phyloP scores from a whole-genome alignment of 2,888 invertebrate species.

The Xiphydria camelus region DNA sequence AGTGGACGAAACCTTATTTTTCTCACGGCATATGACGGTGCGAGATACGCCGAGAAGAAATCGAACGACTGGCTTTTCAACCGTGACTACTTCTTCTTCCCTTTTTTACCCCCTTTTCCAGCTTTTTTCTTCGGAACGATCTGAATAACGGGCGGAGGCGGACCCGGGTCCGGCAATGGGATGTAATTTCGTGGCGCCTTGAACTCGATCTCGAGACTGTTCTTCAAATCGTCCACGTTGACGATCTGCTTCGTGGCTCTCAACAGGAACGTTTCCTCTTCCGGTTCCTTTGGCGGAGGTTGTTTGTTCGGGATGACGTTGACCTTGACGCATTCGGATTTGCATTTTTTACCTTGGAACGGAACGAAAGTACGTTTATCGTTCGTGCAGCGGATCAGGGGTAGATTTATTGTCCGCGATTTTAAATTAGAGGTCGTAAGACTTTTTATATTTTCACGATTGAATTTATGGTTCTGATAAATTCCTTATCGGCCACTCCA shows the following conservation, averaged over 20 bases:
- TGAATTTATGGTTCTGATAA: no score
- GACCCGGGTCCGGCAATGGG: slow-evolving; percentile 32
- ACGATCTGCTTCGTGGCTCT: slow-evolving; percentile 30
- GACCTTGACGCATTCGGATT: slow-evolving; percentile 32
- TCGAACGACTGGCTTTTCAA: no score
- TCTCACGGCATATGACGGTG: no score
- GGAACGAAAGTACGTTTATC: no score
- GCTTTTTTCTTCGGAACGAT: slow-evolving; percentile 20
- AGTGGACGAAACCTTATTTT: background rate
- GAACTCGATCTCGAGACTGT: slow-evolving; percentile 41
- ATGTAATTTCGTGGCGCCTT: slow-evolving; percentile 43
- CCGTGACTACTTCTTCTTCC: slow-evolving; percentile 8
- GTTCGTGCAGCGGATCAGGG: no score
- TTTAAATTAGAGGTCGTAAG: no score
- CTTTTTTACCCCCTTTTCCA: slow-evolving; percentile 10
- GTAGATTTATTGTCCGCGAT: no score
- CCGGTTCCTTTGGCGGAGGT: slow-evolving; percentile 31
- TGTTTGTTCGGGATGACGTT: slow-evolving; percentile 31
- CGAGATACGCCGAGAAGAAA: no score
- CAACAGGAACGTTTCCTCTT: slow-evolving; percentile 39
- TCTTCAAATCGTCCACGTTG: slow-evolving; percentile 28
- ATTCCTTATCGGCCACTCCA: no score
- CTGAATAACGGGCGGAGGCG: slow-evolving; percentile 30
- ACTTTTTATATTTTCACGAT: no score
- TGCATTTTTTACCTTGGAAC: slow-evolving; percentile 26